Evolutionary conservation across 2,113 vertebrate genomes (phyloP).

Genomic region (Xiphophorus maculatus): DNA sequence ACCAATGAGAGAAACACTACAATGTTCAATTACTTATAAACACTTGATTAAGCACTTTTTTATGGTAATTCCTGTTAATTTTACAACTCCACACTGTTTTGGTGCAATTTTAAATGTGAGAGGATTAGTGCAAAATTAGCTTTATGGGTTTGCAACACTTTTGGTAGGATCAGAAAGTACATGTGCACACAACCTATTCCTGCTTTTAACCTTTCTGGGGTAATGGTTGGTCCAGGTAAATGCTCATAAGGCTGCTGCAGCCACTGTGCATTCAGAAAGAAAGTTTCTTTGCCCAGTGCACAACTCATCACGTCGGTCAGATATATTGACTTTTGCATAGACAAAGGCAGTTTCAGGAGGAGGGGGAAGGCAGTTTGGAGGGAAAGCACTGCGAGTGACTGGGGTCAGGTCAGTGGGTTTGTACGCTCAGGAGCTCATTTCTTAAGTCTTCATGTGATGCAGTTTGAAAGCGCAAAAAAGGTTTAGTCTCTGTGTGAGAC

Average conservation of each 20-base stretch:
- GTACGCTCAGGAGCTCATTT: constrained; percentile 49
- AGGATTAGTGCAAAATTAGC: constrained; percentile 30
- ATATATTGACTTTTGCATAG: constrained; percentile 78
- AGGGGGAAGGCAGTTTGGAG: constrained; percentile 26
- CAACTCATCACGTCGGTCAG: constrained; percentile 79
- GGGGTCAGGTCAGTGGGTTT: constrained; percentile 44
- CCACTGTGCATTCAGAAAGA: constrained; percentile 81
- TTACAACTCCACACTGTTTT: background rate
- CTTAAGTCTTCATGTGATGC: constrained; percentile 64
- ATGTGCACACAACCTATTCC: constrained; percentile 67
- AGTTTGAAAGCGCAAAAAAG: constrained; percentile 43
- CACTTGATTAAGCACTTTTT: background rate
- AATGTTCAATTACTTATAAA: background rate
- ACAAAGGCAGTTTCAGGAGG: constrained; percentile 37
- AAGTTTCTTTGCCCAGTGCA: constrained; percentile 80
- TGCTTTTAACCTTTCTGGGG: constrained; percentile 68
- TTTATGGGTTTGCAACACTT: constrained; percentile 42
- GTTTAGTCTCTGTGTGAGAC: constrained; percentile 38
- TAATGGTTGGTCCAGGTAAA: constrained; percentile 90
- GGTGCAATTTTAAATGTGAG: constrained; percentile 5
- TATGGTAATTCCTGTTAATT: background rate
- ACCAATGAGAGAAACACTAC: constrained; percentile 32
- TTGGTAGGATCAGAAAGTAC: constrained; percentile 77
- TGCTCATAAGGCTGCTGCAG: constrained; percentile 83
- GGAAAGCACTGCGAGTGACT: constrained; percentile 28